phyloP scores from a whole-genome alignment of 2,113 vertebrate genomes.

The Anarhynchus alexandrinus region DNA sequence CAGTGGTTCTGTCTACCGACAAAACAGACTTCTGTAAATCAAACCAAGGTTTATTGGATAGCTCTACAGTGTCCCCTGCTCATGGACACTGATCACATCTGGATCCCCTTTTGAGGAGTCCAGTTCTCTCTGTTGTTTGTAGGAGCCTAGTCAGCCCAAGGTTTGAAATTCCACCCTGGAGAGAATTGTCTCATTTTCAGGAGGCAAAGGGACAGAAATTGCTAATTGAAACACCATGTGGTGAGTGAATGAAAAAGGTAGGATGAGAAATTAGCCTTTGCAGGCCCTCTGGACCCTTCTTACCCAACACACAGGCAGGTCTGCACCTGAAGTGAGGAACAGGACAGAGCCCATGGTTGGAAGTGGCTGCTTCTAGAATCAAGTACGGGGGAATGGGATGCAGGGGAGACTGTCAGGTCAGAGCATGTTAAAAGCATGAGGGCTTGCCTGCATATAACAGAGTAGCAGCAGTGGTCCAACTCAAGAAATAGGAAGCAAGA shows the following conservation, averaged over 20 bases:
- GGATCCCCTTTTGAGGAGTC: not conserved
- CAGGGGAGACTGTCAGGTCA: not conserved
- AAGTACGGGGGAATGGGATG: not conserved
- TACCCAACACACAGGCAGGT: not conserved
- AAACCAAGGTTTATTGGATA: not conserved
- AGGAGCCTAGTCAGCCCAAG: not conserved
- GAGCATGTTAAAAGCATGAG: not conserved
- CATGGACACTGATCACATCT: not conserved
- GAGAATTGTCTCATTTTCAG: not conserved
- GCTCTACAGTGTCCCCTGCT: not conserved
- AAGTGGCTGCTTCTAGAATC: not conserved
- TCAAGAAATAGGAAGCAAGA: not conserved
- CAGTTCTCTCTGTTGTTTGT: not conserved
- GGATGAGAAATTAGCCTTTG: not conserved
- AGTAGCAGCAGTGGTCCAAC: not conserved
- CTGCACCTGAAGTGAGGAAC: not conserved
- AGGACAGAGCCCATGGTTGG: not conserved
- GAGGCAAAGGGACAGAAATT: not conserved
- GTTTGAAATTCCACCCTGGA: not conserved
- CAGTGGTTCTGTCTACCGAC: not conserved
- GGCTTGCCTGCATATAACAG: not conserved
- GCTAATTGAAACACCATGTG: not conserved
- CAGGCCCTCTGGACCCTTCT: not conserved
- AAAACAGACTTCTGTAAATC: not conserved
- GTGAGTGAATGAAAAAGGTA: not conserved